Percentiles rank a stretch among this genome's conserved stretches.
Conservation (phyloP, 2,113 vertebrate species). For the Oreotragus oreotragus region DNA sequence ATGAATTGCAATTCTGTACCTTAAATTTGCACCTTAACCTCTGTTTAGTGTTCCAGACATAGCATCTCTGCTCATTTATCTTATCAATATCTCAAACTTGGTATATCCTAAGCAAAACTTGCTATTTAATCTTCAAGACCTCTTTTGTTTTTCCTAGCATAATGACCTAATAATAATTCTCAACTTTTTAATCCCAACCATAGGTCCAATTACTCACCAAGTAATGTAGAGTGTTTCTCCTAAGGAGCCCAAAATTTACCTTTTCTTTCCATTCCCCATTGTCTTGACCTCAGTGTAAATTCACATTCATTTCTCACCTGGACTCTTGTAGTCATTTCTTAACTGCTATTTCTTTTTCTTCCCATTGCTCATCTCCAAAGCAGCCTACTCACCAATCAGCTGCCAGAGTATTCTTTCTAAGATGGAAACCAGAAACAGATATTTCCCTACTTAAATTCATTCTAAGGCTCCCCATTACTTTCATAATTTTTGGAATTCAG, state of each 20-base stretch:
- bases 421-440: neutral
- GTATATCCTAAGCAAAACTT: neutral
- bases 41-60: neutral
- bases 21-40: neutral
- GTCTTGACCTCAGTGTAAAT: neutral
- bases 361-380: neutral
- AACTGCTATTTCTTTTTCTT: neutral
- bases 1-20: neutral
- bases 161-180: neutral
- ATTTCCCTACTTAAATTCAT: neutral
- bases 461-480: neutral
- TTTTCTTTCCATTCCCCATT: neutral
- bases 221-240: neutral
- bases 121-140: neutral
- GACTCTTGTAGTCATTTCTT: neutral
- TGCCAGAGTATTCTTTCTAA: neutral
- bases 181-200: neutral
- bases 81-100: neutral
- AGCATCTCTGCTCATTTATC: neutral
- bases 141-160: neutral
- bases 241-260: neutral
- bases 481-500: neutral
- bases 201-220: neutral
- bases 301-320: neutral
- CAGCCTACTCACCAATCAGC: neutral